Evolutionary conservation across 2,113 vertebrate species (phyloP).

Genomic region (Syrmaticus mikado): DNA sequence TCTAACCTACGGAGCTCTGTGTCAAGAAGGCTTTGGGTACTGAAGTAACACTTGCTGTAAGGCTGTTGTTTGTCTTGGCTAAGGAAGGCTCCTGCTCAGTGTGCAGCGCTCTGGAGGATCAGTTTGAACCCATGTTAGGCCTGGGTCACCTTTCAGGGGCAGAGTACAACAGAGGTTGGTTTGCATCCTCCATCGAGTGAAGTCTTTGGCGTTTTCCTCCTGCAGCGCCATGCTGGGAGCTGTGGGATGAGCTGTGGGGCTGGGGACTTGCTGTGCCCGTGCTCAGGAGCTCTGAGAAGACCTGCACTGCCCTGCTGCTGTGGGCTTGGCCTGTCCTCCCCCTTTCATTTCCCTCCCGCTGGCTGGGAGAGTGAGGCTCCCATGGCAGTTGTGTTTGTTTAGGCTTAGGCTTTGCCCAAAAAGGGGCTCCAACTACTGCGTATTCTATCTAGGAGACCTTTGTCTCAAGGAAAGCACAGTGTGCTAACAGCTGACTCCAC

Average conservation of each 20-base stretch:
- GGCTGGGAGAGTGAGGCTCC: background rate
- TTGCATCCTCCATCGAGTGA: background rate
- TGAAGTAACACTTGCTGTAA: background rate
- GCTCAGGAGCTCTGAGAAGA: background rate
- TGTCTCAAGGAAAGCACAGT: slow-evolving; percentile 32
- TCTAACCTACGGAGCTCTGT: background rate
- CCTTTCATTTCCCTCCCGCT: background rate
- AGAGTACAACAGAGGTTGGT: background rate
- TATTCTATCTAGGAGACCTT: slow-evolving; percentile 5
- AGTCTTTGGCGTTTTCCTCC: background rate
- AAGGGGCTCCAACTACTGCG: slow-evolving; percentile 14
- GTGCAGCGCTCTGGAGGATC: background rate
- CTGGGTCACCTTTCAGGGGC: background rate
- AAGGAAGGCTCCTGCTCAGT: background rate
- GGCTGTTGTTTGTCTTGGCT: background rate
- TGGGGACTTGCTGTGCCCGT: fast-evolving
- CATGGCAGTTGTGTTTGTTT: slow-evolving; percentile 37
- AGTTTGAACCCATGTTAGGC: background rate
- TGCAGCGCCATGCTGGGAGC: background rate
- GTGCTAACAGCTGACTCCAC: slow-evolving; percentile 43
- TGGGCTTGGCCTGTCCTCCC: background rate
- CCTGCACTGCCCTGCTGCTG: fast-evolving
- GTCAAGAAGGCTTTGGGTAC: background rate
- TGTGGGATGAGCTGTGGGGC: background rate
- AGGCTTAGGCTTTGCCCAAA: slow-evolving; percentile 44